Evolutionary conservation across 2,113 vertebrate species (phyloP).

Genomic region (Machaerirhynchus nigripectus): DNA sequence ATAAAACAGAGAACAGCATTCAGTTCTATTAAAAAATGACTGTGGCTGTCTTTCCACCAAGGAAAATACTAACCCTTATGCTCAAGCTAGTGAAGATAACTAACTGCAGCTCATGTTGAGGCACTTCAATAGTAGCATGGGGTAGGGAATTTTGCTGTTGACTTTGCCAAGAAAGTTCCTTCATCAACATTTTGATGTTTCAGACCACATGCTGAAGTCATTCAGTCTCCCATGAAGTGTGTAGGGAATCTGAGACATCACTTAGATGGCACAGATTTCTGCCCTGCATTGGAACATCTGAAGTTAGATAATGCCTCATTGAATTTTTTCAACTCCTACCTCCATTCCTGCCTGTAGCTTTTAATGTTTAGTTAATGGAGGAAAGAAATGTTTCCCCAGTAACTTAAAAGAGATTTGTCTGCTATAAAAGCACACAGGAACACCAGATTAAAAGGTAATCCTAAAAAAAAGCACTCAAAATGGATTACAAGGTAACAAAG

Average conservation of each 20-base stretch:
- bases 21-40: not conserved
- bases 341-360: not conserved
- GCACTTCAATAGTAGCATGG: not conserved
- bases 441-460: constrained; percentile 46
- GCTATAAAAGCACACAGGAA: constrained; percentile 7
- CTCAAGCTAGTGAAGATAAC: not conserved
- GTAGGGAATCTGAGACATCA: not conserved
- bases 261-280: not conserved
- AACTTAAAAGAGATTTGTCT: constrained; percentile 47
- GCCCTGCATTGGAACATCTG: not conserved
- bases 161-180: not conserved
- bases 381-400: constrained; percentile 43
- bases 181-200: not conserved
- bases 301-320: not conserved
- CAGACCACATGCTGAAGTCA: not conserved
- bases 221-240: not conserved
- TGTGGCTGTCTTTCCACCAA: not conserved
- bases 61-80: not conserved
- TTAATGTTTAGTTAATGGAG: constrained; percentile 35
- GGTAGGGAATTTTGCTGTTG: not conserved
- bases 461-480: constrained; percentile 47
- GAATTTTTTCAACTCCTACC: not conserved
- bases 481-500: constrained; percentile 38
- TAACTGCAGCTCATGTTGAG: not conserved
- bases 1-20: not conserved